Evolutionary conservation across 2,888 invertebrate genomes (phyloP).

Genomic region (Anoncus sp.): DNA sequence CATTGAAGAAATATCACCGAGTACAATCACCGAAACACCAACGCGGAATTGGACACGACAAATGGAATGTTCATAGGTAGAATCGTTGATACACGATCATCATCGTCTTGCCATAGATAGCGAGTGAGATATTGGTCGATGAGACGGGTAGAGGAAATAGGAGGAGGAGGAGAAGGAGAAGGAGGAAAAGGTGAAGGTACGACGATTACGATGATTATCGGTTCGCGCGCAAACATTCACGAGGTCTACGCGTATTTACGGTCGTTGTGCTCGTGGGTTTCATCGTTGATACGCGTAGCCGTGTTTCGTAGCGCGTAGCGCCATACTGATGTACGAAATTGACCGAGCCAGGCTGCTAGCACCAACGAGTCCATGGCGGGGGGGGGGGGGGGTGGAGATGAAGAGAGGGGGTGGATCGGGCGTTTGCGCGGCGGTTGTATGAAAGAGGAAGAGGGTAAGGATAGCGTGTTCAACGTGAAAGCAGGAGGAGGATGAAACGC

Average conservation of each 20-base stretch:
- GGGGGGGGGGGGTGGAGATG: no score
- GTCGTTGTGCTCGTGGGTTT: conserved; percentile 50
- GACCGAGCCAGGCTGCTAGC: conserved; percentile 78
- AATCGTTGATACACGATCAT: conserved; percentile 18
- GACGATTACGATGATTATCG: conserved; percentile 55
- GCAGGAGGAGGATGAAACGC: no score
- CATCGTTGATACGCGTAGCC: conserved; percentile 68
- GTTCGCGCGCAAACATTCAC: conserved; percentile 63
- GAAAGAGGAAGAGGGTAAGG: conserved; percentile 51
- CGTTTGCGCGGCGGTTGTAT: conserved; percentile 53
- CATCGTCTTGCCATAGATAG: conserved; percentile 2
- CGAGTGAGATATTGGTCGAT: not conserved
- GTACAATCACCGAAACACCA: conserved; percentile 8
- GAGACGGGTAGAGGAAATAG: not conserved
- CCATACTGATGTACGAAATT: conserved; percentile 81
- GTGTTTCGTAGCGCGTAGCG: conserved; percentile 80
- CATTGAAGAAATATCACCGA: conserved; percentile 8
- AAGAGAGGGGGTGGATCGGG: no score
- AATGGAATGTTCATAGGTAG: conserved; percentile 22
- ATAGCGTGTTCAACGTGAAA: conserved; percentile 30
- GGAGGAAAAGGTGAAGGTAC: conserved; percentile 17
- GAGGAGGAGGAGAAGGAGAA: not conserved
- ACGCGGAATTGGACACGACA: conserved; percentile 6
- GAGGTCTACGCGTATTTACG: conserved; percentile 59
- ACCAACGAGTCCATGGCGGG: conserved; percentile 72